Conservation (phyloP, 64 coral and sea anemone species). For the Stichodactyla helianthus region DNA sequence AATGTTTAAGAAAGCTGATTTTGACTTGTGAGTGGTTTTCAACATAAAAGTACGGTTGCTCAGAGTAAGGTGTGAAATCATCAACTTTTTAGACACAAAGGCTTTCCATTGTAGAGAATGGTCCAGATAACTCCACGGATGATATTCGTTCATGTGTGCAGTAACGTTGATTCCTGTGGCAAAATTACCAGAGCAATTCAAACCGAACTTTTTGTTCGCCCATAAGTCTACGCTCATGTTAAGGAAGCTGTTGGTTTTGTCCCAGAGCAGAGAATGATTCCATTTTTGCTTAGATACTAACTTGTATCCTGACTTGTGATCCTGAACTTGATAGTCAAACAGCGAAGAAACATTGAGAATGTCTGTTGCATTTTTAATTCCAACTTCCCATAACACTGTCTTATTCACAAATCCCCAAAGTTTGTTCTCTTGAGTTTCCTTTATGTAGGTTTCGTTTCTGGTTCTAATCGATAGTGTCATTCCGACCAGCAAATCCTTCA, state of each 20-base stretch:
- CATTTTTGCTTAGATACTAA: neutral
- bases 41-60: conserved; percentile 70
- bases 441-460: conserved; percentile 28
- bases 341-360: conserved; percentile 55
- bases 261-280: neutral
- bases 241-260: neutral
- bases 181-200: conserved; percentile 77
- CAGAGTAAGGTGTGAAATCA: conserved; percentile 60
- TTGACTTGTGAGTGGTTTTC: conserved; percentile 36
- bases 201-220: neutral
- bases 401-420: conserved; percentile 39
- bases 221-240: neutral
- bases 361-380: conserved; percentile 39
- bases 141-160: conserved; percentile 51
- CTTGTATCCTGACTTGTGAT: conserved; percentile 1
- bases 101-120: conserved; percentile 30
- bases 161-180: conserved; percentile 37
- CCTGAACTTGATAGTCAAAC: conserved; percentile 33
- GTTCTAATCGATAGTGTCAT: conserved; percentile 58
- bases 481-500: conserved; percentile 52
- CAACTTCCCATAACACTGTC: conserved; percentile 48
- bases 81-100: conserved; percentile 32
- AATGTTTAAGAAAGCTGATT: conserved; percentile 45
- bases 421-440: conserved; percentile 32
- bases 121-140: neutral